Evolutionary conservation across 2,797 vertebrate genomes (phyloP), one percentile per base, ranked within the genome.

Genomic region (Gila robusta): DNA sequence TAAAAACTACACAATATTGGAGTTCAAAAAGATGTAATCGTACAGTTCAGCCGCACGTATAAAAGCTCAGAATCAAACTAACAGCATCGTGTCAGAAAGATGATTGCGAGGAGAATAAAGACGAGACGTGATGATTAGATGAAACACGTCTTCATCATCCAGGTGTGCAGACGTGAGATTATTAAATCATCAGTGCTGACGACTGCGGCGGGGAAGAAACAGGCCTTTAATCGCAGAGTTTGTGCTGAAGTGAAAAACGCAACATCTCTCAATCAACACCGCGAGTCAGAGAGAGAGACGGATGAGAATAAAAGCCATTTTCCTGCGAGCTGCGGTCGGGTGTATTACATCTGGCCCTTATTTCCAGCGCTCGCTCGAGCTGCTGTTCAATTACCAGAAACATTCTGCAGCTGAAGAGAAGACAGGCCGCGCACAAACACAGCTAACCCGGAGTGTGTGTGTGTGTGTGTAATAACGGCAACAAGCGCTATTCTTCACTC

Each of bases 311-410:
- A 89, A 91, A 79, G 79, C 66, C 87, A 88, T 92, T 93, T 94
- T 91, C 78, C 90, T 91, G 86, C 81, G 78, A 89, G 90, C 88
- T 84, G 87, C 83, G 56, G 88, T 89, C 90, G 89, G 89, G 81
- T 91, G 87, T 87, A 93, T 95, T 92, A 92, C 91, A 93, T 91
- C 91, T 86, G 69, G 77, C 81, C 87, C 91, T 94, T 94, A 93
- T 94, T 93, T 94, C 91, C 90, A 88, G 92, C 91, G 90, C 85
- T 91, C 82, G 79, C 91, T 81, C 89, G 87, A 93, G 92, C 88
- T 92, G 92, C 90, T 95, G 95, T 95, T 95, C 95, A 95, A 96
- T 96, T 96, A 96, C 91, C 82, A 91, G 89, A 92, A 95, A 95
- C 94, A 95, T 88, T 89, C 86, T 82, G 87, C 85, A 86, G 88